These are phyloP conservation scores for Tetramorium alpestre DNA, from an alignment of 1,140 invertebrate genomes.

Conservation along the genomic window DNA sequence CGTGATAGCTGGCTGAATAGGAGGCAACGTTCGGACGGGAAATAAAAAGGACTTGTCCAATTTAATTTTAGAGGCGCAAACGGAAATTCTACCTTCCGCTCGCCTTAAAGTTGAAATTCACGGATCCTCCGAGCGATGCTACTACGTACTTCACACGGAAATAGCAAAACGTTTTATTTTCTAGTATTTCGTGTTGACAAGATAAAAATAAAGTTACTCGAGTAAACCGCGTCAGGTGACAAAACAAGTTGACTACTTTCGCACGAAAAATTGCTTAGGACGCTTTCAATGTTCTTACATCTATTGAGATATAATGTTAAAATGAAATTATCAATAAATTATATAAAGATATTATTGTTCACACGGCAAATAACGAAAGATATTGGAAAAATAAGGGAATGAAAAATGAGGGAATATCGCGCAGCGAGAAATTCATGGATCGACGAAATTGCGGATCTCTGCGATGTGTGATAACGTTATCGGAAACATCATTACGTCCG, in stretches of 20 bases:
- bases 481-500: slow-evolving; percentile 38
- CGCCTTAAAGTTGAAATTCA: slow-evolving; percentile 25
- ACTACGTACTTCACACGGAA: background rate
- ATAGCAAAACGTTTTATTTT: slow-evolving; percentile 34
- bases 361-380: background rate
- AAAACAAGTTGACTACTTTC: background rate
- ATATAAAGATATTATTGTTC: background rate
- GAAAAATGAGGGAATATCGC: background rate
- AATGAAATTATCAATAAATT: background rate
- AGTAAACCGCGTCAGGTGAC: background rate
- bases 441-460: slow-evolving; percentile 1
- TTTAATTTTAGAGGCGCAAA: slow-evolving; percentile 40
- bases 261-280: background rate
- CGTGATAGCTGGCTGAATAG: background rate
- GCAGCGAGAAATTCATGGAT: background rate
- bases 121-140: background rate
- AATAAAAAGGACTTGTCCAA: slow-evolving; percentile 31
- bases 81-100: background rate
- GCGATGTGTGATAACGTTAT: background rate
- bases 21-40: background rate
- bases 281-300: background rate
- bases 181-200: background rate
- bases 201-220: slow-evolving; percentile 26
- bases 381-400: background rate
- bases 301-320: background rate